Conservation (phyloP, 1,140 invertebrate species). For the Brachionus koreanus region DNA sequence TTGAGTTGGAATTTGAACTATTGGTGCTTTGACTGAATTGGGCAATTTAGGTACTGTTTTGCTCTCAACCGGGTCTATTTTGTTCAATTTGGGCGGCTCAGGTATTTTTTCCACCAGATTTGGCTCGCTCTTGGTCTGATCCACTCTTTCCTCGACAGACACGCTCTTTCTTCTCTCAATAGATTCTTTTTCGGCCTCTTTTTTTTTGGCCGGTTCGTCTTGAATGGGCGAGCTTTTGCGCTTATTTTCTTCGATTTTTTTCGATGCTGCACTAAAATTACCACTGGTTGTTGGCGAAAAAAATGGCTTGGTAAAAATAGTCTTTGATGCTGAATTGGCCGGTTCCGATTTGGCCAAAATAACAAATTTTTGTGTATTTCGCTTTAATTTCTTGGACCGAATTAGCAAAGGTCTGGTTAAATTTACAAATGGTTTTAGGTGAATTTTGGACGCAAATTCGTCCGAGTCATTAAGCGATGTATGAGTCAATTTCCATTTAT, state of each 20-base stretch:
- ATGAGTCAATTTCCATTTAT: not conserved
- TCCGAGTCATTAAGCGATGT: not conserved
- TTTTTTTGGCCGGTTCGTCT: not conserved
- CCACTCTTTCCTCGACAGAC: not conserved
- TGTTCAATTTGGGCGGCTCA: not conserved
- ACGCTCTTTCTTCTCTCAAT: not conserved
- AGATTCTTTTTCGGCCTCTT: not conserved
- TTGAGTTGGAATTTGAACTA: conserved; percentile 21
- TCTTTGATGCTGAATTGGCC: not conserved
- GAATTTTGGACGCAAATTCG: not conserved
- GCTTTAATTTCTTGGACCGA: conserved; percentile 10
- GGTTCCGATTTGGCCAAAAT: not conserved
- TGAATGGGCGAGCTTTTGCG: not conserved
- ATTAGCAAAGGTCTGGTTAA: conserved; percentile 23
- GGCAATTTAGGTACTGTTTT: not conserved
- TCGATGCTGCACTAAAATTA: not conserved
- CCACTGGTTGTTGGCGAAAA: not conserved
- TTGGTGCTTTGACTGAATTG: not conserved
- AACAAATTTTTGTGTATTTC: conserved; percentile 7
- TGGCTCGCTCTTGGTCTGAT: not conserved
- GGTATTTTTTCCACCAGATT: not conserved
- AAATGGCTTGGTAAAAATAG: conserved; percentile 24
- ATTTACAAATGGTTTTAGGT: conserved; percentile 37
- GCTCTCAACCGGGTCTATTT: not conserved
- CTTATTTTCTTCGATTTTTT: not conserved